Conservation (phyloP, 2,797 vertebrate genomes). For the Leucoraja ocellata region DNA sequence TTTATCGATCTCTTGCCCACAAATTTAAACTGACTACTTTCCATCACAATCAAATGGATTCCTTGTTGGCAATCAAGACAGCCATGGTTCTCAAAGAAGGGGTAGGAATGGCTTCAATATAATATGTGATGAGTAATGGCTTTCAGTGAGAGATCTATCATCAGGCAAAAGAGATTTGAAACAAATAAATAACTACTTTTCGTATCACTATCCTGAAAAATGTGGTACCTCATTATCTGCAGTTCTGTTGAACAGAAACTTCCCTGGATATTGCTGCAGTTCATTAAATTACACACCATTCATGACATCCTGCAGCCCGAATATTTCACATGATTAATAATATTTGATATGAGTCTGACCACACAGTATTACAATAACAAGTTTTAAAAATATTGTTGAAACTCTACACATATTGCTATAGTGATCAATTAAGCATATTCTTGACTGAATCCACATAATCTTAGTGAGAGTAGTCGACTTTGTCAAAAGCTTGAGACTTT, state of each 20-base stretch:
- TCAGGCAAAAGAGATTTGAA: not conserved
- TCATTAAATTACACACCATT: not conserved
- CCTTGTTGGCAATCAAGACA: not conserved
- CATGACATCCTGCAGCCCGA: not conserved
- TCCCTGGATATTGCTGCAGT: not conserved
- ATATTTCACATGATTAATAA: not conserved
- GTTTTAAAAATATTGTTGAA: not conserved
- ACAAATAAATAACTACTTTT: not conserved
- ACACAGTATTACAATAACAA: conserved; percentile 11
- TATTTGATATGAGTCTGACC: not conserved
- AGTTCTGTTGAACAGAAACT: not conserved
- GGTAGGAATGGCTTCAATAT: not conserved
- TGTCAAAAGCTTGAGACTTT: not conserved
- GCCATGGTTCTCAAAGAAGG: not conserved
- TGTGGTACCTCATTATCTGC: not conserved
- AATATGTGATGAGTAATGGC: not conserved
- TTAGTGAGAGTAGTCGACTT: not conserved
- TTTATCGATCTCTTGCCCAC: not conserved
- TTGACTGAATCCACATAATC: not conserved
- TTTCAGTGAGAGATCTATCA: not conserved
- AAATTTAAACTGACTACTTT: not conserved
- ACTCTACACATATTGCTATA: not conserved
- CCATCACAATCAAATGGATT: not conserved
- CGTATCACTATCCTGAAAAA: not conserved
- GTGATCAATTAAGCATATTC: not conserved